Base-by-base conservation (phyloP, 2,113 vertebrate genomes). In the Alexandromys fortis region DNA sequence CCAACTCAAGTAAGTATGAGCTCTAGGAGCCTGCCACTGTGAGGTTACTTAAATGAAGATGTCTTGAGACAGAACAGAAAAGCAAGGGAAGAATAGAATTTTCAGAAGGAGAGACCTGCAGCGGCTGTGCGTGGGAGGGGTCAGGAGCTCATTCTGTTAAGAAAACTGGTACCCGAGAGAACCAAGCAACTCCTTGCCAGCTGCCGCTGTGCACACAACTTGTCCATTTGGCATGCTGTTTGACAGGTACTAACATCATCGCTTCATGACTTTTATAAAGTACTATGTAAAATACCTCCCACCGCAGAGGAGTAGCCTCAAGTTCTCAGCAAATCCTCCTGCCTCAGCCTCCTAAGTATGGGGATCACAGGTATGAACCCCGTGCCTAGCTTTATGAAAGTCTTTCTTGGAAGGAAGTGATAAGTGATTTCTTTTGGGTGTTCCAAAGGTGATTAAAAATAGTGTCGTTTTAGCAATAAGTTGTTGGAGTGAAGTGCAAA, bases 1-100 rank as follows among this genome's bases (percentile, higher is more conserved):
- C 99, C 99, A 0, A 98, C 99, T 89, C 99, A 99, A 99, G 99
- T 99, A 98, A 98, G 98, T 98, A 72, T 72, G 35, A 30, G 1
- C 3, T 14, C 1, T 35, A 5, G 9, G 2, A 35, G 1, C 26
- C 49, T 70, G 45, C 14, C 63, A 19, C 30, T n/a, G 11, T 7
- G 30, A 26, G 55, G 4, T 26, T 78, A 19, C 33, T 38, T 6
- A 61, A 3, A 49, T 85, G 67, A 92, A 86, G 13, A 38, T 68
- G 89, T 42, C 38, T 42, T 58, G 26, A 78, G 77, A 70, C 42
- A 67, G 38, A 7, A 4, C 49, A 11, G 47, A 65, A 93, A 90
- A 88, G 45, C 52, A 68, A 1, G 61, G 21, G 28, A 26, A 22
- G 6, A n/a, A 58, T 33, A 22, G 12, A 28, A 52, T n/a, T 96